Base-by-base conservation (phyloP, 2,113 vertebrate species). In the Cyanoliseus patagonus region DNA sequence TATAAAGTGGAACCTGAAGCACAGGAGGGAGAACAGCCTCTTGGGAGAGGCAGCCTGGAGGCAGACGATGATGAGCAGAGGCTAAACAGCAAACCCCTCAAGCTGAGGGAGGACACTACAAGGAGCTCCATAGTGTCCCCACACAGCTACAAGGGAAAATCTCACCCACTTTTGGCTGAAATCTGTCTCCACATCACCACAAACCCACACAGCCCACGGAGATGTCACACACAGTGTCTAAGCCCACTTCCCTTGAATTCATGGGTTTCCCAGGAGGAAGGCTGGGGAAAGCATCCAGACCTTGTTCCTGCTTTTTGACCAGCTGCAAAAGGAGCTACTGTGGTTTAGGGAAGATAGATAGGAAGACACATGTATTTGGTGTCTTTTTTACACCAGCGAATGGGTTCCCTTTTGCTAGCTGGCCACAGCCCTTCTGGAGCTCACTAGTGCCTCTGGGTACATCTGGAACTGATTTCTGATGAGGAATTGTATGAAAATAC, bases 151-250 rank as follows among this genome's bases (percentile, higher is more conserved):
- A 33, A 12, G 57, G 41, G 39, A 79, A 80, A 81, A 83, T 7
- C 5, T 3, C 82, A 55, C 17, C 19, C 16, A 44, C 25, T 24
- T 47, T 33, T 24, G 37, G 10, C 47, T 55, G 39, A 33, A 39
- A 17, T 31, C 51, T 90, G 73, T 52, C n/a, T 30, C 37, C 4
- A 1, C 0, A 0, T 62, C 3, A 2, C 37, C n/a, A 35, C 44
- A 91, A 74, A 61, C 17, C 6, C 7, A 7, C 4, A 11, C 4
- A 13, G 33, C n/a, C 30, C 27, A 6, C 1, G 8, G 44, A 81
- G 51, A 44, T 44, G 44, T 57, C 17, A 2, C 20, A 39, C 1
- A 1, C 30, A 2, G 30, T 68, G 19, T 10, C 31, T 22, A 17
- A 31, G 41, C 4, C 31, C 37, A 16, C 20, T 67, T 47, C 12